Base-by-base conservation (phyloP, 2,888 invertebrate species). In the Octonoba sinensis region DNA sequence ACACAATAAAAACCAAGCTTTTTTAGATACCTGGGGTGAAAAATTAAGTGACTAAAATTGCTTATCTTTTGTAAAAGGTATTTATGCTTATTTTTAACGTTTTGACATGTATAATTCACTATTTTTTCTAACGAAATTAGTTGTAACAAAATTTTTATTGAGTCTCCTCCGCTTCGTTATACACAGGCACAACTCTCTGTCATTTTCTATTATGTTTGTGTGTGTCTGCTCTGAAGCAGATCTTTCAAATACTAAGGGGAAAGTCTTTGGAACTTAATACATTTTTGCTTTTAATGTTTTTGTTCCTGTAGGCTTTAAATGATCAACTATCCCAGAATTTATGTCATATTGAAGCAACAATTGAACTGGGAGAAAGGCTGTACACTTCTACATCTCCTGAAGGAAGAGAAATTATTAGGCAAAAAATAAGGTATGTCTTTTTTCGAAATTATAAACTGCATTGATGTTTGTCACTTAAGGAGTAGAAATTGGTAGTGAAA, bases 361-460 rank as follows among this genome's bases (percentile, higher is more conserved):
- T 96, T 15, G 96, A 96, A 86, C 91, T 93, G 47, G 97, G 97
- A 1, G 97, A 98, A 89, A 95, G 95, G 88, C 89, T 98, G 0
- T 97, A 97, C 87, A 92, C 94, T 0, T 96, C 96, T 86, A 97
- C 97, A 0, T 96, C 96, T 66, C 96, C 97, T 0, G 96, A 97
- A 87, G 97, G 97, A 1, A 92, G 97, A 86, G 97, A 97, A 90
- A 92, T 94, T 4, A 94, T 97, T 77, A 91, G 97, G 16, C 95
- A 96, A 87, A 96, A 96, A 87, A 90, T 97, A 70, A 87, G 88
- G 84, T 85, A 75, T 46, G 13, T 67, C 6, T 27, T 24, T 36
- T 36, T 36, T 36, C 8, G 1, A 8, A 36, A 36, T 18, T 60
- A 13, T 13, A 22, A 62, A 60, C 2, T 46, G 24, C 60, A n/a